These are phyloP conservation scores for Moxostoma hubbsi DNA, from an alignment of 2,797 vertebrate species.

Conservation along the genomic window DNA sequence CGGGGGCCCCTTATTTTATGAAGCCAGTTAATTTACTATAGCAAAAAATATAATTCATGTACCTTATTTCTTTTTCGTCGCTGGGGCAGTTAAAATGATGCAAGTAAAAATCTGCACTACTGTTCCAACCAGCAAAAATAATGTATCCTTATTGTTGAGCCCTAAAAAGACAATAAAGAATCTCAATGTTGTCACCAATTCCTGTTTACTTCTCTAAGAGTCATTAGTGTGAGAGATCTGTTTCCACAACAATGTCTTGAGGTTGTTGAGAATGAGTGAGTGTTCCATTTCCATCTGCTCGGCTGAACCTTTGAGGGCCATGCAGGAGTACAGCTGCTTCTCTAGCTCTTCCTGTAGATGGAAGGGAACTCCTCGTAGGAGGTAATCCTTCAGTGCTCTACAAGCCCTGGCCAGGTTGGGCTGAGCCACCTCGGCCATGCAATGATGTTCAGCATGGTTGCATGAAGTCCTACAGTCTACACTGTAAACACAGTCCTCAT, in stretches of 20 bases:
- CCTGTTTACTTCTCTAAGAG: conserved; percentile 66
- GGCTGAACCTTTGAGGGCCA: conserved; percentile 88
- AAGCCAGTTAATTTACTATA: no score
- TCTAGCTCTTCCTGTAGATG: conserved; percentile 91
- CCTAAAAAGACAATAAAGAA: conserved; percentile 9
- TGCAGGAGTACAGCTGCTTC: conserved; percentile 94
- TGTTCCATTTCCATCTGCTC: conserved; percentile 98
- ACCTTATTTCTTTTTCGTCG: no score
- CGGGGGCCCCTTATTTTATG: no score
- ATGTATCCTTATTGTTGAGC: not conserved
- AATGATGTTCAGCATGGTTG: conserved; percentile 88
- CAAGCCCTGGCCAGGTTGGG: conserved; percentile 96
- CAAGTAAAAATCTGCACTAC: not conserved
- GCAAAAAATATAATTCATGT: no score
- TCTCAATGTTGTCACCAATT: not conserved
- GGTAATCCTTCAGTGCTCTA: conserved; percentile 89
- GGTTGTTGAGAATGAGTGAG: conserved; percentile 94
- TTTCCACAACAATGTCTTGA: conserved; percentile 97
- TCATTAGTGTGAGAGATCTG: conserved; percentile 98
- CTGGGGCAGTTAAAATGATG: no score
- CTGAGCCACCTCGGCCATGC: conserved; percentile 87
- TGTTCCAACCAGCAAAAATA: conserved; percentile 1
- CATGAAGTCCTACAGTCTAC: conserved; percentile 89
- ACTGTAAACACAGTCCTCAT: conserved; percentile 90
- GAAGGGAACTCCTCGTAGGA: conserved; percentile 87